These are phyloP conservation scores for Thaumetopoea pityocampa DNA, from an alignment of 1,140 invertebrate species.

Conservation along the genomic window DNA sequence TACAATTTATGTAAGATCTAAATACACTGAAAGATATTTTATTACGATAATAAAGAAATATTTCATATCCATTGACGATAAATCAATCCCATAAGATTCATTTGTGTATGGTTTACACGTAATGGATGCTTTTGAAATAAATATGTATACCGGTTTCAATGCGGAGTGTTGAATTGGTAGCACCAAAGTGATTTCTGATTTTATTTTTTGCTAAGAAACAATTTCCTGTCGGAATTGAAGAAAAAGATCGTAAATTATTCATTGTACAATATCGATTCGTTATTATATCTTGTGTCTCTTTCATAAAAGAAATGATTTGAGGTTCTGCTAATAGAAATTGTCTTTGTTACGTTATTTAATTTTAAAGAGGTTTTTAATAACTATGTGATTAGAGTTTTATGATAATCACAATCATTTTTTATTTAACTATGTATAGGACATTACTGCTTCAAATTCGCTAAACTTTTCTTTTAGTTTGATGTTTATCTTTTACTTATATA, in stretches of 20 bases:
- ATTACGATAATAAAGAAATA: neutral
- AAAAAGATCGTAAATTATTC: slow-evolving; percentile 13
- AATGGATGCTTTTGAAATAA: slow-evolving; percentile 5
- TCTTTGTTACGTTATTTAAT: too few species aligned
- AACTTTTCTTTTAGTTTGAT: too few species aligned
- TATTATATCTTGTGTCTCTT: slow-evolving; percentile 4
- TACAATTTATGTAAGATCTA: slow-evolving; percentile 35
- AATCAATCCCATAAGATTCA: neutral
- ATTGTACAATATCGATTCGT: slow-evolving; percentile 34
- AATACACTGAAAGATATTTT: neutral
- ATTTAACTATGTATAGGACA: too few species aligned
- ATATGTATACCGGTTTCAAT: neutral
- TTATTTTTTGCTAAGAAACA: slow-evolving; percentile 43
- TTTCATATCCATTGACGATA: slow-evolving; percentile 1
- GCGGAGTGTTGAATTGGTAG: slow-evolving; percentile 22
- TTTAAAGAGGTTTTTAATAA: too few species aligned
- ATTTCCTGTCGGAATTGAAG: slow-evolving; percentile 42
- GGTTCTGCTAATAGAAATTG: too few species aligned
- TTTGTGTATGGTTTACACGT: neutral
- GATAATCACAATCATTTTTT: too few species aligned
- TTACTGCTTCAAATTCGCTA: too few species aligned
- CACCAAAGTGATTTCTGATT: slow-evolving; percentile 29
- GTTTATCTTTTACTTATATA: too few species aligned
- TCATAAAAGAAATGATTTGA: too few species aligned
- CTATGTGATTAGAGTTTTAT: too few species aligned